A percentile compares a stretch with the other conserved stretches of the same genome.
phyloP scores from a whole-genome alignment of 92 coral and sea anemone species.

The Bergia sp. region DNA sequence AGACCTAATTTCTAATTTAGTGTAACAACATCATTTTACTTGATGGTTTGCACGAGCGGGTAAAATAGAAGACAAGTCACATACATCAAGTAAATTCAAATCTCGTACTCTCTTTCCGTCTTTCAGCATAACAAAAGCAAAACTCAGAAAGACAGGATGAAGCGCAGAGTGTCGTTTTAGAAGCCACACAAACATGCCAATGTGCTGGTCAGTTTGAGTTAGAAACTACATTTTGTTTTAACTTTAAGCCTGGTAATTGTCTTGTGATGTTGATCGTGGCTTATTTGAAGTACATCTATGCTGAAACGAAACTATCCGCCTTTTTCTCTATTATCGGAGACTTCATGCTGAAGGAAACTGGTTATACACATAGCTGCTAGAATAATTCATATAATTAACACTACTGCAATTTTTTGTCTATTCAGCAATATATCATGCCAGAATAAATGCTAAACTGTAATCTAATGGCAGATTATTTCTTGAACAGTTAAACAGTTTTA shows the following conservation, averaged over 20 bases:
- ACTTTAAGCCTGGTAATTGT: not conserved
- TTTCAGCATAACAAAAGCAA: conserved; percentile 13
- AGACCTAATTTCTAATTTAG: not conserved
- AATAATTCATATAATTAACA: conserved; percentile 27
- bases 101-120: not conserved
- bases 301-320: conserved; percentile 18
- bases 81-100: not conserved
- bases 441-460: not conserved
- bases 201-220: not conserved
- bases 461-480: not conserved
- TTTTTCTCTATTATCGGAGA: not conserved
- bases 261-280: conserved; percentile 7
- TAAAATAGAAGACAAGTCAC: not conserved
- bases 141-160: not conserved
- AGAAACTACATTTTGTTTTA: not conserved
- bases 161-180: not conserved
- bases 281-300: not conserved
- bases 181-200: not conserved
- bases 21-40: not conserved
- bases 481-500: not conserved
- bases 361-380: not conserved
- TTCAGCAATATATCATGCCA: not conserved
- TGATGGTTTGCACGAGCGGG: not conserved
- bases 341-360: conserved; percentile 21
- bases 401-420: not conserved